Conservation (phyloP, 2,888 invertebrate species). For the Platycheirus rosarum region DNA sequence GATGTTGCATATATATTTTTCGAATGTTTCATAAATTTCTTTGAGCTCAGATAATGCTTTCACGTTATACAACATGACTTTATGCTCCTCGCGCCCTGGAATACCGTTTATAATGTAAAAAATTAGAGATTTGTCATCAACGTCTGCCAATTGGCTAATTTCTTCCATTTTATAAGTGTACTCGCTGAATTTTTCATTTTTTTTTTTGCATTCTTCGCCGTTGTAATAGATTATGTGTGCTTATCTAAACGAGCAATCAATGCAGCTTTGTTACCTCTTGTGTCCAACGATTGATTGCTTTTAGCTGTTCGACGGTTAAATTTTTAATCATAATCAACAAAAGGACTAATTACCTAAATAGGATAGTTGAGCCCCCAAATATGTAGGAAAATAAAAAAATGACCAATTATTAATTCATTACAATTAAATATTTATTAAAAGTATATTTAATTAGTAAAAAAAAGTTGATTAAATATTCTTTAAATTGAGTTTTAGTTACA, state of each 20-base stretch:
- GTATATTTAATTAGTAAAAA: no score
- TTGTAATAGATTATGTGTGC: constrained; percentile 8
- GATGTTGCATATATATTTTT: not conserved
- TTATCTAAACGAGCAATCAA: not conserved
- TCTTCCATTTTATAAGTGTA: constrained; percentile 25
- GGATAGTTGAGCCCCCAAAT: not conserved
- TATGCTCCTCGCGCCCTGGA: constrained; percentile 11
- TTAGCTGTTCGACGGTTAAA: not conserved
- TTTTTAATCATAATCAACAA: not conserved
- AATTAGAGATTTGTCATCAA: constrained; percentile 17
- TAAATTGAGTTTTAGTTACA: no score
- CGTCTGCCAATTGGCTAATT: constrained; percentile 19
- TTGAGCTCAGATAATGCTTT: constrained; percentile 35
- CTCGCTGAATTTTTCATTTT: constrained; percentile 13
- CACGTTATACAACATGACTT: not conserved
- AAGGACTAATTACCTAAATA: not conserved
- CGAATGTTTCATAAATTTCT: constrained; percentile 38
- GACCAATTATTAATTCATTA: no score
- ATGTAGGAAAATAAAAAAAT: not conserved
- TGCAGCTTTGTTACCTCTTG: not conserved
- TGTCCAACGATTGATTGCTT: not conserved
- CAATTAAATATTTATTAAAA: no score
- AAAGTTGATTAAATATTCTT: no score
- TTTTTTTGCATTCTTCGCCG: constrained; percentile 16
- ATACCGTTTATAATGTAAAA: constrained; percentile 22